These are phyloP conservation scores for Abramis brama DNA, from an alignment of 2,113 vertebrate genomes.

Conservation along the genomic window DNA sequence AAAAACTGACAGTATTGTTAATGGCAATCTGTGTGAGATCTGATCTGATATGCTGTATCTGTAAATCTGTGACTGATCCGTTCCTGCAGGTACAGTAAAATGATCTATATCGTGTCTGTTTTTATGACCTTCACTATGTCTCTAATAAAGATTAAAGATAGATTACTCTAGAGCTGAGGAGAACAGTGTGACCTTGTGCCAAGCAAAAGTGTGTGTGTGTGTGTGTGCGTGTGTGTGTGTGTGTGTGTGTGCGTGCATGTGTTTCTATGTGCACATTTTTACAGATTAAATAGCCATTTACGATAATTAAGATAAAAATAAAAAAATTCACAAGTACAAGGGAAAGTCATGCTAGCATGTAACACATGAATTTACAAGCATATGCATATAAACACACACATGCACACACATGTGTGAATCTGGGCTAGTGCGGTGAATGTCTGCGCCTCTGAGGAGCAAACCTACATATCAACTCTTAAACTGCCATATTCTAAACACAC, in stretches of 20 bases:
- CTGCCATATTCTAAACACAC: constrained; percentile 23
- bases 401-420: neutral
- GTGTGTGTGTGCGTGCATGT: neutral
- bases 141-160: constrained; percentile 37
- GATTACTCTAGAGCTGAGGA: constrained; percentile 25
- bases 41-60: neutral
- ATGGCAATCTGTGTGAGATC: constrained; percentile 10
- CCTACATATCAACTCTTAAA: constrained; percentile 41
- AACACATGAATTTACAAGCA: neutral
- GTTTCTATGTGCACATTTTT: neutral
- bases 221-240: neutral
- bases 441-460: constrained; percentile 39
- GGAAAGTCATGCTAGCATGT: neutral
- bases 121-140: constrained; percentile 34
- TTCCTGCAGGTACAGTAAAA: constrained; percentile 8
- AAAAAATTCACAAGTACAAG: neutral
- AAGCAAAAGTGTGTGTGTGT: neutral
- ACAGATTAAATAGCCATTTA: neutral
- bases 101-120: constrained; percentile 26
- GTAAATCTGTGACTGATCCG: neutral
- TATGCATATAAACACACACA: neutral
- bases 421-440: constrained; percentile 36
- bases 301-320: neutral
- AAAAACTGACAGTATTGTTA: neutral
- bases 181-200: constrained; percentile 26